These are phyloP conservation scores for Lepeophtheirus nordmannii DNA, from an alignment of 2,888 invertebrate species.

Conservation along the genomic window DNA sequence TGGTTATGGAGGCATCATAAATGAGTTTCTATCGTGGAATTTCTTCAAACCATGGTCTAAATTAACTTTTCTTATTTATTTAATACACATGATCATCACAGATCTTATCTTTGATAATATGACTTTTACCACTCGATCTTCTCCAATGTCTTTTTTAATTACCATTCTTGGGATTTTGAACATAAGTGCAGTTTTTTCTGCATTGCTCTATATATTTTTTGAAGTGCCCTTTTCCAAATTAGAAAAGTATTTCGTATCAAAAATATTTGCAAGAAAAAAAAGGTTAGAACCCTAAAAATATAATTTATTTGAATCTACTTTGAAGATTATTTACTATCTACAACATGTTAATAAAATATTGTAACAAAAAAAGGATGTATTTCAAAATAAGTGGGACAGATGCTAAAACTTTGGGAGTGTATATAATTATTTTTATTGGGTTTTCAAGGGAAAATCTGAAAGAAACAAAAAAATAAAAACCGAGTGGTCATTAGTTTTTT, in stretches of 20 bases:
- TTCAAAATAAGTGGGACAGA: too few species aligned
- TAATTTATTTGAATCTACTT: too few species aligned
- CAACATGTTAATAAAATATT: too few species aligned
- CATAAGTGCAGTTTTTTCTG: not conserved
- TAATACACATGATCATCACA: conserved; percentile 30
- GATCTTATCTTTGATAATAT: not conserved
- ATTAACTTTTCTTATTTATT: conserved; percentile 52
- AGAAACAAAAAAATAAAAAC: too few species aligned
- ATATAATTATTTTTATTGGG: too few species aligned
- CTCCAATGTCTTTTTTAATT: not conserved
- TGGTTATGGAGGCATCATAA: conserved; percentile 35
- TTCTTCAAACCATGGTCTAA: conserved; percentile 49
- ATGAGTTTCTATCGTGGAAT: conserved; percentile 43
- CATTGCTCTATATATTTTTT: not conserved
- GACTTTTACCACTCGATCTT: not conserved
- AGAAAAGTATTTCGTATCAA: not conserved
- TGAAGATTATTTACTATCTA: too few species aligned
- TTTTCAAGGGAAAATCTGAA: too few species aligned
- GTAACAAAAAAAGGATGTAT: too few species aligned
- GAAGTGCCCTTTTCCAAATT: not conserved
- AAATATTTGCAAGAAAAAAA: not conserved
- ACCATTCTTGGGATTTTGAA: not conserved
- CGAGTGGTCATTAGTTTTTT: too few species aligned
- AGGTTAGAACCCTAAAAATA: too few species aligned
- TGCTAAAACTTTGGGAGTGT: too few species aligned